A percentile compares a stretch with the other conserved stretches of the same genome.
These are phyloP conservation scores for Priapulus caudatus DNA, from an alignment of 2,888 invertebrate genomes.

Conservation along the genomic window DNA sequence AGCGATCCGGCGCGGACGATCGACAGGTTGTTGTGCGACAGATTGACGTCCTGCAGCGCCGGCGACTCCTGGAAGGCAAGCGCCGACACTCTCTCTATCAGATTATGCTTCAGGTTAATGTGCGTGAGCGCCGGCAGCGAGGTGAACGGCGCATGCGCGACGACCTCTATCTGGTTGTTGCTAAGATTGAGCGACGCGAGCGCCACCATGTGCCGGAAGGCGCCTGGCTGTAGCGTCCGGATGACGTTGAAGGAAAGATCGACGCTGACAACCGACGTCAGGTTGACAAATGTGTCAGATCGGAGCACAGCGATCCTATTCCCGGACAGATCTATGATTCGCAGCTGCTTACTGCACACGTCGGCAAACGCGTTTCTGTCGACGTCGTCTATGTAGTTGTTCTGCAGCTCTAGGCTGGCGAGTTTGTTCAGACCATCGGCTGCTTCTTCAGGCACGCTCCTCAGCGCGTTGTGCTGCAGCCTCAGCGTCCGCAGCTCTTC, in stretches of 20 bases:
- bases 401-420: neutral
- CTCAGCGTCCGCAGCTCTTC: neutral
- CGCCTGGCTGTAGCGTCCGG: neutral
- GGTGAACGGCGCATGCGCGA: neutral
- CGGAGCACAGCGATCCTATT: neutral
- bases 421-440: neutral
- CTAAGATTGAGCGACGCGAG: neutral
- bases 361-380: neutral
- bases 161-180: neutral
- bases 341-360: neutral
- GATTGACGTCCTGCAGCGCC: neutral
- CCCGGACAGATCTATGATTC: neutral
- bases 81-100: neutral
- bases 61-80: neutral
- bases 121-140: neutral
- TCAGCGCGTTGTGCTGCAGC: neutral
- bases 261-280: neutral
- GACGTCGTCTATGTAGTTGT: neutral
- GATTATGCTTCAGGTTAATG: neutral
- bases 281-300: neutral
- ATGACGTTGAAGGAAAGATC: neutral
- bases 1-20: neutral
- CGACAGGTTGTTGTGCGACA: neutral
- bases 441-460: neutral
- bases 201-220: neutral